A percentile compares a stretch with the other conserved stretches of the same genome.
These are phyloP conservation scores for Apeira syringaria DNA, from an alignment of 2,888 invertebrate genomes.

Conservation along the genomic window DNA sequence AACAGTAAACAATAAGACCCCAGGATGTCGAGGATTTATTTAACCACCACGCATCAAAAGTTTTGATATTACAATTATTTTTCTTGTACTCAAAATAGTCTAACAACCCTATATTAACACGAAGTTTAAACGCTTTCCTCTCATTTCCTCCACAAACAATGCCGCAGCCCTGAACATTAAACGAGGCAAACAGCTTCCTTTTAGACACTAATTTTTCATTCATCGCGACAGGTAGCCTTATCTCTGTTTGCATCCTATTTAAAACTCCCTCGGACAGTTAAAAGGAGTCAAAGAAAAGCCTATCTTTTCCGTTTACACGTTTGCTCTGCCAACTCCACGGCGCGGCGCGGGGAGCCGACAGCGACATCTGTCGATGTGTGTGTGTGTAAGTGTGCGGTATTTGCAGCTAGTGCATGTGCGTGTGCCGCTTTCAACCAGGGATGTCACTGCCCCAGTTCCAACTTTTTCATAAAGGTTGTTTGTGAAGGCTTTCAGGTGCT, in stretches of 20 bases:
- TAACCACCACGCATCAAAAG: too few species aligned
- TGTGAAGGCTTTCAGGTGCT: conserved; percentile 28
- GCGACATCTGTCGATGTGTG: too few species aligned
- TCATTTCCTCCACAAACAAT: conserved; percentile 3
- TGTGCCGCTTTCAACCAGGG: conserved; percentile 33
- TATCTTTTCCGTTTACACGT: conserved; percentile 76
- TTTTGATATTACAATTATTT: too few species aligned
- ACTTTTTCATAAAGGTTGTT: conserved; percentile 30
- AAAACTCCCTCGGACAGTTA: conserved; percentile 70
- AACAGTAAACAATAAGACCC: too few species aligned
- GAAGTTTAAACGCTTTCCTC: conserved; percentile 4
- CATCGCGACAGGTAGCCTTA: conserved; percentile 59
- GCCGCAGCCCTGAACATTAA: conserved; percentile 1
- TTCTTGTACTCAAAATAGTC: too few species aligned
- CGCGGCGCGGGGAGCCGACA: conserved; percentile 13
- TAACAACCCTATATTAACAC: neutral
- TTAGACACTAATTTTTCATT: conserved; percentile 62
- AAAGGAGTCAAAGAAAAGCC: conserved; percentile 78
- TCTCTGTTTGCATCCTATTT: conserved; percentile 82
- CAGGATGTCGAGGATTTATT: too few species aligned
- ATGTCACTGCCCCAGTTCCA: conserved; percentile 45
- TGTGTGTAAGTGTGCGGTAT: conserved; percentile 20
- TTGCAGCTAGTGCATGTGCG: conserved; percentile 10
- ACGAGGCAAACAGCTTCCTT: conserved; percentile 11
- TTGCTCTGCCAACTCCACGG: conserved; percentile 62